These are phyloP conservation scores for Palythoa caribaeorum DNA, from an alignment of 92 coral and sea anemone genomes.

Conservation along the genomic window DNA sequence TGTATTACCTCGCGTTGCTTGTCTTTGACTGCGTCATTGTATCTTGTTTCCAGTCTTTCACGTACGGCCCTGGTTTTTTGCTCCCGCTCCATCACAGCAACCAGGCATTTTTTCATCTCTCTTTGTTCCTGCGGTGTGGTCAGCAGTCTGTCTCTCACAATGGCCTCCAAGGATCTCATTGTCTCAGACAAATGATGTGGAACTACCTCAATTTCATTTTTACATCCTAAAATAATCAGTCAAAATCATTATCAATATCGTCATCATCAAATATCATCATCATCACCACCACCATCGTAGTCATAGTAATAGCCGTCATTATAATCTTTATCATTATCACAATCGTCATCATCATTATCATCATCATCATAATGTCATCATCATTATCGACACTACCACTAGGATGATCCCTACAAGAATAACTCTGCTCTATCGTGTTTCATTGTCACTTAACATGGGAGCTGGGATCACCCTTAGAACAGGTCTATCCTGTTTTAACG, in stretches of 20 bases:
- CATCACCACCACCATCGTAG: not conserved
- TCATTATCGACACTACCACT: not conserved
- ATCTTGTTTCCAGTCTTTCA: constrained; percentile 78
- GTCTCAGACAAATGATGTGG: constrained; percentile 63
- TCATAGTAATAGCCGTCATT: too few species aligned
- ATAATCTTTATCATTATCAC: too few species aligned
- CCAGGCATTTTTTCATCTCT: constrained; percentile 71
- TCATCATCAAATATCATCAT: not conserved
- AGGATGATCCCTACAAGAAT: too few species aligned
- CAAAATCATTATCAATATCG: not conserved
- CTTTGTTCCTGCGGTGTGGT: constrained; percentile 81
- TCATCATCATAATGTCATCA: not conserved
- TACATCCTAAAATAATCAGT: not conserved
- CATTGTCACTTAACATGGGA: too few species aligned
- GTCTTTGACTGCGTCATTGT: constrained; percentile 73
- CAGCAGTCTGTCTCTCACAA: constrained; percentile 87
- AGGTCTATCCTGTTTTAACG: too few species aligned
- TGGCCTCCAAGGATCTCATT: constrained; percentile 63
- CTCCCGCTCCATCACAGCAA: constrained; percentile 82
- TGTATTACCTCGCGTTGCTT: constrained; percentile 82
- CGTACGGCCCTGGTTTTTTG: constrained; percentile 74
- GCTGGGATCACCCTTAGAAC: too few species aligned
- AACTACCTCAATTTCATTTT: constrained; percentile 34
- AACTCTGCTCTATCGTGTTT: too few species aligned
- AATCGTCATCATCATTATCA: not conserved